Evolutionary conservation across 2,797 vertebrate species (phyloP).

Genomic region (Hypotaenidia philippensis): DNA sequence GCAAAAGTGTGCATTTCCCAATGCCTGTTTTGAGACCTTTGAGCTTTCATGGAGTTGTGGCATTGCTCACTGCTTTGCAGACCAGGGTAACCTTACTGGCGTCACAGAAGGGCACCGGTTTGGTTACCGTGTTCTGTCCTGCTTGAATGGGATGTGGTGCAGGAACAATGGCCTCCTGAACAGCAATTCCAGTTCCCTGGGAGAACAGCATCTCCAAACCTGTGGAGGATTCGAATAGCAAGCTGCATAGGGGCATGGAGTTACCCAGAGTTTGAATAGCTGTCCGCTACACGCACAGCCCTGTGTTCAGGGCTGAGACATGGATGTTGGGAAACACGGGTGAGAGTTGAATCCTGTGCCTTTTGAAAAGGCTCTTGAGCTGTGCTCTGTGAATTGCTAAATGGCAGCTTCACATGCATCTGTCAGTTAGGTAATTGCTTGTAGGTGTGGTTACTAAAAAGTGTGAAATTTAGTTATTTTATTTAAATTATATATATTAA

Average conservation of each 20-base stretch:
- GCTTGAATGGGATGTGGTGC: background rate
- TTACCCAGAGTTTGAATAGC: background rate
- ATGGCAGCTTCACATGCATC: background rate
- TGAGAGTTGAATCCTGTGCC: background rate
- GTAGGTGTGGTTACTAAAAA: background rate
- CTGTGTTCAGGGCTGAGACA: background rate
- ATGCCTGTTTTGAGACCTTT: background rate
- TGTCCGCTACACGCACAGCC: background rate
- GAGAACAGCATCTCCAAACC: background rate
- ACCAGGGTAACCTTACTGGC: background rate
- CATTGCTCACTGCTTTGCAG: background rate
- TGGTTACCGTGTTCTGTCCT: background rate
- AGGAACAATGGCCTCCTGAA: background rate
- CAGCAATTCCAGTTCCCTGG: background rate
- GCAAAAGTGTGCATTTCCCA: background rate
- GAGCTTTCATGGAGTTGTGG: background rate
- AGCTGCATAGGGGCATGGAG: background rate
- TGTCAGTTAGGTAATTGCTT: background rate
- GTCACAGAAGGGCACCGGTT: background rate
- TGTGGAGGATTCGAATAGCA: background rate
- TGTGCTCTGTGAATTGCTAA: background rate
- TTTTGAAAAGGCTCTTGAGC: background rate
- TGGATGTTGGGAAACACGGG: background rate
- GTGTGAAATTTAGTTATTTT: background rate
- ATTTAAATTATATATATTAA: background rate